These are phyloP conservation scores for Gastracanthus pulcherrimus DNA, from an alignment of 2,888 invertebrate species.

Conservation along the genomic window DNA sequence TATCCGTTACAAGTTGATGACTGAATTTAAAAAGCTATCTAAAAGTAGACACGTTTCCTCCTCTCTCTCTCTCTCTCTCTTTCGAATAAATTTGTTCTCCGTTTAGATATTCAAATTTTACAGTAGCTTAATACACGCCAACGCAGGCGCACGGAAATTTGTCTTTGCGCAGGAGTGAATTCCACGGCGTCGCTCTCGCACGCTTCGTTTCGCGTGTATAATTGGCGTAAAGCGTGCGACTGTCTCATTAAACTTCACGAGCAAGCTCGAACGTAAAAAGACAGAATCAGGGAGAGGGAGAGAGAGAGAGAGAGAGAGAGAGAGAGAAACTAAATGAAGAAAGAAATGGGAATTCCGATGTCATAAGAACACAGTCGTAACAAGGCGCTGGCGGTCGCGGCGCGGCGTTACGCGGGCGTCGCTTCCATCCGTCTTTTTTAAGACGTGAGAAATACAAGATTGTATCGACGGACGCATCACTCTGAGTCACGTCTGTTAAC, in stretches of 20 bases:
- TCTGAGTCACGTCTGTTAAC: slow-evolving; percentile 40
- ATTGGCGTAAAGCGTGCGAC: slow-evolving; percentile 39
- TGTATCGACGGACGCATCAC: slow-evolving; percentile 19
- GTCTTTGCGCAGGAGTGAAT: neutral
- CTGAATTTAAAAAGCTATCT: too few species aligned
- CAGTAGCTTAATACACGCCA: neutral
- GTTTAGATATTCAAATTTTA: slow-evolving; percentile 17
- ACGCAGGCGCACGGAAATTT: neutral
- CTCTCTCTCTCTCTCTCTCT: too few species aligned
- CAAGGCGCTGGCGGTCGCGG: neutral
- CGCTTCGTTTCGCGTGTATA: slow-evolving; percentile 45
- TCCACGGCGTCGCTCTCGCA: neutral
- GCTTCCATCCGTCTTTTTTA: slow-evolving; percentile 16
- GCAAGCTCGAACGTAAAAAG: neutral
- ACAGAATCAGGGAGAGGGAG: neutral
- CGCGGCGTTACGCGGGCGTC: neutral
- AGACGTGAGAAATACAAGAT: slow-evolving; percentile 10
- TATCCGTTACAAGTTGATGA: too few species aligned
- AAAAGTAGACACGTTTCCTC: neutral
- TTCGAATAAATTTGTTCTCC: neutral
- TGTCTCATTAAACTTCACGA: slow-evolving; percentile 20
- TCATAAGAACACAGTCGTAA: slow-evolving; percentile 19
- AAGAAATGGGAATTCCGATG: slow-evolving; percentile 18
- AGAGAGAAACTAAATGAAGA: neutral
- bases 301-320: neutral